These are phyloP conservation scores for Cynocephalus volans DNA, from an alignment of 2,113 vertebrate genomes.

Conservation along the genomic window DNA sequence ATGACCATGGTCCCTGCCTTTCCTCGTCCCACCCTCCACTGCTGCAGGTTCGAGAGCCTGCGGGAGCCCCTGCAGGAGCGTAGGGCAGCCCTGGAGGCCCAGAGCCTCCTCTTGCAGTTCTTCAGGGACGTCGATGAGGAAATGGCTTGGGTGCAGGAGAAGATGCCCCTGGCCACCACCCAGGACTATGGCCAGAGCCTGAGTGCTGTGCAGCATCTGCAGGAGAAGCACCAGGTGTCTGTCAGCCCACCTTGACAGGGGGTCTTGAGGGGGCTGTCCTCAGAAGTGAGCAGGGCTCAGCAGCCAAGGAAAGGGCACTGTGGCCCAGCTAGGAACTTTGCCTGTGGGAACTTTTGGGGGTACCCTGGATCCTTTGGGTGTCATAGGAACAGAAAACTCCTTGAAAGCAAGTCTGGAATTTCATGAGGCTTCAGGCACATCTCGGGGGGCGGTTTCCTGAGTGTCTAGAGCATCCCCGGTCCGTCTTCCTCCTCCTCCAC, in stretches of 20 bases:
- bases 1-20: background rate
- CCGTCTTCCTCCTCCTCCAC: background rate
- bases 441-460: background rate
- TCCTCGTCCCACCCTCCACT: background rate
- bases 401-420: background rate
- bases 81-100: conserved; percentile 91
- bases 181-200: conserved; percentile 91
- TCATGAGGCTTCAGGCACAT: background rate
- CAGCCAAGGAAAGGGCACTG: background rate
- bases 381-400: background rate
- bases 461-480: background rate
- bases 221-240: conserved; percentile 94
- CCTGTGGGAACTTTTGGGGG: background rate
- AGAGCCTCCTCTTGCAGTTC: conserved; percentile 92
- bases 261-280: too few species aligned
- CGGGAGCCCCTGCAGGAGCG: conserved; percentile 89
- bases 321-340: background rate
- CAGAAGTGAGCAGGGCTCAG: too few species aligned
- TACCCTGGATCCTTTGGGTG: background rate
- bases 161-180: conserved; percentile 86
- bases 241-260: rapidly evolving
- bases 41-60: conserved; percentile 91
- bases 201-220: conserved; percentile 88
- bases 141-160: conserved; percentile 92
- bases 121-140: conserved; percentile 93